phyloP scores from a whole-genome alignment of 2,888 invertebrate genomes.

The Adela reaumurella region DNA sequence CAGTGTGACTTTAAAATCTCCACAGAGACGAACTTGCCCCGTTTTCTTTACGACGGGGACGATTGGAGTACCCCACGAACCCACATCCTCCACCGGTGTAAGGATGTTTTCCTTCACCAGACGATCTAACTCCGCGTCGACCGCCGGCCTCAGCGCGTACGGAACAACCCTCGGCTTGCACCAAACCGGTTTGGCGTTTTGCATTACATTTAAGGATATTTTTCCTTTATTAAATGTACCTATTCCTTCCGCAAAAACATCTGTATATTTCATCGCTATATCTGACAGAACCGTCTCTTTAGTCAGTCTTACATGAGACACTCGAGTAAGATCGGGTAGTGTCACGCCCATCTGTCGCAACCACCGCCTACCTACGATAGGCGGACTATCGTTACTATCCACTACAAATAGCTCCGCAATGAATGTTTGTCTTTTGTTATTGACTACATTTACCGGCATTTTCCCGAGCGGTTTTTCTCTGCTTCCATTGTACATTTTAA shows the following conservation, averaged over 20 bases:
- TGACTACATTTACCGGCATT: neutral
- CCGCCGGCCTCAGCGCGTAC: constrained; percentile 4
- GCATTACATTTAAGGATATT: constrained; percentile 4
- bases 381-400: constrained; percentile 3
- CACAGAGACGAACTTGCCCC: constrained; percentile 9
- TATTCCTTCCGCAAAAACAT: constrained; percentile 7
- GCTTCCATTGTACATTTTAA: neutral
- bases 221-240: constrained; percentile 4
- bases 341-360: constrained; percentile 5
- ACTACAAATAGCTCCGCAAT: constrained; percentile 1
- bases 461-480: neutral
- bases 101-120: constrained; percentile 5
- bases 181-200: constrained; percentile 7
- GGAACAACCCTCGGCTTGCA: constrained; percentile 6
- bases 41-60: constrained; percentile 9
- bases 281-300: neutral
- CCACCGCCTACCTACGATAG: constrained; percentile 5
- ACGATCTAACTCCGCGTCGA: constrained; percentile 5
- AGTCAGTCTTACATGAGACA: neutral
- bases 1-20: constrained; percentile 9
- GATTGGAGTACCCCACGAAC: constrained; percentile 8
- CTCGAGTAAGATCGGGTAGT: neutral
- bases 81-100: constrained; percentile 5
- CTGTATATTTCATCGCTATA: constrained; percentile 1
- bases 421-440: neutral